Evolutionary conservation across 1,140 invertebrate genomes (phyloP).

Genomic region (Aethina tumida): DNA sequence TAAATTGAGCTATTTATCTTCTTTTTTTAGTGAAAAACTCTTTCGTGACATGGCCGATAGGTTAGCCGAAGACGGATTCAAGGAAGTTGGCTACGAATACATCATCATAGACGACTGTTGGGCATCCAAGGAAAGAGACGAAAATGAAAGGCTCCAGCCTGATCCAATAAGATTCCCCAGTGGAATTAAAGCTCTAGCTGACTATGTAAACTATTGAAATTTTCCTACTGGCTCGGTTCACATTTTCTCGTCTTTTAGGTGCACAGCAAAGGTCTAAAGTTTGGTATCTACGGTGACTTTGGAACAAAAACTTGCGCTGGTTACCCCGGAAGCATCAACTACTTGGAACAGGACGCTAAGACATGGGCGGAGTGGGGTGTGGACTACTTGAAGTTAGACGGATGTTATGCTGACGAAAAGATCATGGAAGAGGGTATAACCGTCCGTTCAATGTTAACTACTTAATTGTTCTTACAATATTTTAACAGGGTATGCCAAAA

Average conservation of each 20-base stretch:
- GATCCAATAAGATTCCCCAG: slow-evolving; percentile 69
- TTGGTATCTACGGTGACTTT: slow-evolving; percentile 84
- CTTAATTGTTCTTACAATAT: neutral
- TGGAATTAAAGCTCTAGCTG: slow-evolving; percentile 68
- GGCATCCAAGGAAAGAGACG: slow-evolving; percentile 58
- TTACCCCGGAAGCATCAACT: slow-evolving; percentile 71
- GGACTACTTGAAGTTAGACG: slow-evolving; percentile 85
- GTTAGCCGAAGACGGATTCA: slow-evolving; percentile 68
- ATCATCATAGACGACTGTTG: slow-evolving; percentile 88
- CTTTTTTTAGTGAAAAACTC: slow-evolving; percentile 58
- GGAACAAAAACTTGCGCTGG: slow-evolving; percentile 74
- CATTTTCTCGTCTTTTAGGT: slow-evolving; percentile 43
- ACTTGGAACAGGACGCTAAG: slow-evolving; percentile 66
- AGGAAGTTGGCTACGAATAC: slow-evolving; percentile 72
- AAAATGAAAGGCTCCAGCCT: slow-evolving; percentile 54
- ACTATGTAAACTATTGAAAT: slow-evolving; percentile 59
- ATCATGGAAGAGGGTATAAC: slow-evolving; percentile 45
- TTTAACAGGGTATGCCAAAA: slow-evolving; percentile 27
- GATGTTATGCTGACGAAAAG: slow-evolving; percentile 61
- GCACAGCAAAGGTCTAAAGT: slow-evolving; percentile 68
- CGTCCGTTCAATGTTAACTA: slow-evolving; percentile 5
- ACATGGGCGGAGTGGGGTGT: slow-evolving; percentile 83
- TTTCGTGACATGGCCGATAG: slow-evolving; percentile 73
- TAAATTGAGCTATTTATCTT: slow-evolving; percentile 1
- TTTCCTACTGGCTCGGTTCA: slow-evolving; percentile 1